Evolutionary conservation across 2,113 vertebrate genomes (phyloP).

Genomic region (Microtus oregoni): DNA sequence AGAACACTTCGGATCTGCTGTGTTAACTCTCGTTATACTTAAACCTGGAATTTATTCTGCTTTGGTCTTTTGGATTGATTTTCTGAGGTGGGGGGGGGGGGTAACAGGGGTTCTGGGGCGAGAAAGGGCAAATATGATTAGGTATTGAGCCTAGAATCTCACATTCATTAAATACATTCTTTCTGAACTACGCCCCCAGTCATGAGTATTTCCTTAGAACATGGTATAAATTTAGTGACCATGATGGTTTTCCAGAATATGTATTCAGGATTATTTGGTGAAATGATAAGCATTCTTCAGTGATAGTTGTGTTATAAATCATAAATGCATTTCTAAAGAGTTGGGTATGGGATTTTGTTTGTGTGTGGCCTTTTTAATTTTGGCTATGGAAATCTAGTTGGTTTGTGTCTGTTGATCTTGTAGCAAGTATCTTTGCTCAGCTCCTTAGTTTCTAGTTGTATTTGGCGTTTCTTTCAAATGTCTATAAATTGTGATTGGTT

Average conservation of each 20-base stretch:
- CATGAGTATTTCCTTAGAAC: background rate
- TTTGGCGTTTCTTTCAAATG: background rate
- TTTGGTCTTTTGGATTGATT: background rate
- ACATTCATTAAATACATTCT: background rate
- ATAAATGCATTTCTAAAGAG: background rate
- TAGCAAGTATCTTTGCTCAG: background rate
- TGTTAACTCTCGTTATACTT: background rate
- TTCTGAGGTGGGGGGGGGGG: background rate
- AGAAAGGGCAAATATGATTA: background rate
- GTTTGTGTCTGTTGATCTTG: background rate
- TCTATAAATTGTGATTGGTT: background rate
- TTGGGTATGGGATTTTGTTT: background rate
- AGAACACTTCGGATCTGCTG: background rate
- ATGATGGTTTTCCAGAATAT: background rate
- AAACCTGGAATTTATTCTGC: background rate
- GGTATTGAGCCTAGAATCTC: background rate
- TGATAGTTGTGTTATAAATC: background rate
- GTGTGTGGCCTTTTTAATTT: background rate
- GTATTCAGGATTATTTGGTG: background rate
- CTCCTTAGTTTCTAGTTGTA: background rate
- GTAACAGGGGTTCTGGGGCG: background rate
- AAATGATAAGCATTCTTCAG: background rate
- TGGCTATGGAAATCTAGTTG: background rate
- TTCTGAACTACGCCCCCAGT: background rate
- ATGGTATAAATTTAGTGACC: background rate